A percentile compares a stretch with the other conserved stretches of the same genome.
Conservation (phyloP, 2,113 vertebrate species). For the Hippolais icterina region DNA sequence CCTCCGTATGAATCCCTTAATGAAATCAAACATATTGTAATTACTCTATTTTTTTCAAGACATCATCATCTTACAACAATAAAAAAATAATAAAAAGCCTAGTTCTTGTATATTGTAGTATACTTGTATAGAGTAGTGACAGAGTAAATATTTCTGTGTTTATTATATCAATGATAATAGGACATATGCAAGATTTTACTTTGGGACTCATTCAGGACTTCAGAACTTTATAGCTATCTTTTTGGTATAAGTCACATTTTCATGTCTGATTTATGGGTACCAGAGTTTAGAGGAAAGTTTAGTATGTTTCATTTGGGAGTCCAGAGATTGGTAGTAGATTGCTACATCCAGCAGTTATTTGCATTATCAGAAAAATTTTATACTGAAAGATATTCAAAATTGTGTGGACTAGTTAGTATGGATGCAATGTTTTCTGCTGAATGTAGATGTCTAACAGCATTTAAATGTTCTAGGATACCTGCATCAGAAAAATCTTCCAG, state of each 20-base stretch:
- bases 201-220: neutral
- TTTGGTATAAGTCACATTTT: neutral
- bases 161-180: neutral
- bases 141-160: neutral
- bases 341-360: neutral
- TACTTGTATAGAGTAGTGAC: neutral
- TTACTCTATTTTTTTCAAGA: neutral
- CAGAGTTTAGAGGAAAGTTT: neutral
- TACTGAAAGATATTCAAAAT: neutral
- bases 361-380: neutral
- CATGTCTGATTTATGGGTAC: rapidly evolving
- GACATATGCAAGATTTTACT: neutral
- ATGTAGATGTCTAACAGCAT: neutral
- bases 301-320: neutral
- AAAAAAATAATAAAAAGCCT: neutral
- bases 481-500: neutral
- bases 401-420: neutral
- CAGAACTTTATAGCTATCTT: neutral
- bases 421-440: neutral
- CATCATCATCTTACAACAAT: neutral
- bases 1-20: neutral
- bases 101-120: no score
- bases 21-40: neutral
- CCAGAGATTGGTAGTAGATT: neutral
- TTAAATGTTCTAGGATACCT: neutral